Percentiles rank a stretch among this genome's conserved stretches.
These are phyloP conservation scores for Thaleichthys pacificus DNA, from an alignment of 2,797 vertebrate species.

Conservation along the genomic window DNA sequence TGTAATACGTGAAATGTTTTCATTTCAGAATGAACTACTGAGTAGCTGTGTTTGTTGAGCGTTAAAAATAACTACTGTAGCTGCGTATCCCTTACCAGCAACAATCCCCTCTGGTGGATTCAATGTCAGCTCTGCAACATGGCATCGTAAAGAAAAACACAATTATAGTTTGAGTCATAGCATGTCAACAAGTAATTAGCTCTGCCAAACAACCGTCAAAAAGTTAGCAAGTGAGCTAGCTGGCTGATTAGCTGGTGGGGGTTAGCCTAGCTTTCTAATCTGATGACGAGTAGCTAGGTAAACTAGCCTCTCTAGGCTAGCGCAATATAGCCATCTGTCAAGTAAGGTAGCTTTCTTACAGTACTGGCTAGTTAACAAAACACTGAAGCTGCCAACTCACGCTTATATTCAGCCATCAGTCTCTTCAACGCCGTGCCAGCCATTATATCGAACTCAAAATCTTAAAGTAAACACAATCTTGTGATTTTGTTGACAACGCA, in stretches of 20 bases:
- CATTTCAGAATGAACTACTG: too few species aligned
- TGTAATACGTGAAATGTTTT: too few species aligned
- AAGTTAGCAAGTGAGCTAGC: slow-evolving; percentile 5
- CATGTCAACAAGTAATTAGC: neutral
- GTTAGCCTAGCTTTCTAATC: neutral
- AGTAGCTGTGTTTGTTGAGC: too few species aligned
- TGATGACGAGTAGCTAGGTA: neutral
- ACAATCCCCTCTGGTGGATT: slow-evolving; percentile 98
- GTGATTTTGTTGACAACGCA: slow-evolving; percentile 9
- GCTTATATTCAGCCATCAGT: slow-evolving; percentile 81
- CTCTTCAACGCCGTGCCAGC: slow-evolving; percentile 79
- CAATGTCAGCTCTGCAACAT: slow-evolving; percentile 86
- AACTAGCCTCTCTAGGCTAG: neutral
- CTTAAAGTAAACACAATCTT: slow-evolving; percentile 2
- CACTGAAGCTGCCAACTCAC: slow-evolving; percentile 56
- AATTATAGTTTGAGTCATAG: neutral
- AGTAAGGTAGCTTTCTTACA: neutral
- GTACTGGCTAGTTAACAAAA: neutral
- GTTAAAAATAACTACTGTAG: too few species aligned
- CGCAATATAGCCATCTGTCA: neutral
- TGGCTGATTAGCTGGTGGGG: neutral
- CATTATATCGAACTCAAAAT: slow-evolving; percentile 50
- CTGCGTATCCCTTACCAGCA: slow-evolving; percentile 81
- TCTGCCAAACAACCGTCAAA: neutral
- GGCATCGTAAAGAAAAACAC: neutral